Evolutionary conservation across 92 coral and sea anemone species (phyloP), one percentile per base, ranked within the genome.

Genomic region (Epizoanthus stellaris): DNA sequence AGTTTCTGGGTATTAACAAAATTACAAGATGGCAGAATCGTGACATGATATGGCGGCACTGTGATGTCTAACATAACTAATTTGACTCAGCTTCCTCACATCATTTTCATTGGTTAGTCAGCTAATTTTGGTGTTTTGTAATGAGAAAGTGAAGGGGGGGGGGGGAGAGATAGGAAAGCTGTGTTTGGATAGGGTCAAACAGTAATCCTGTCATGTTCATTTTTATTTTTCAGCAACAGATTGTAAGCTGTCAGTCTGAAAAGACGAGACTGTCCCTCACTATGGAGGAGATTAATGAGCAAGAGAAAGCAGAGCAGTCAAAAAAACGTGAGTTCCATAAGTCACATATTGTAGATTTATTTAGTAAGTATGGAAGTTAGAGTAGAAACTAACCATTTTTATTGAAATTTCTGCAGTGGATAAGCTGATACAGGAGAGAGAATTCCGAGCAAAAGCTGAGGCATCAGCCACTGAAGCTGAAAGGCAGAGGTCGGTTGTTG

Each of bases 391-490:
- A 3, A 11, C 16, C 11, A 15, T 65, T 19, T 40, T 0, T 45
- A 36, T 70, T 30, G 23, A 40, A 20, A 12, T 74, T 20, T 19
- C 66, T 77, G 19, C 82, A 93, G 98, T 90, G 87, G 96, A 94
- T 63, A 96, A 92, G 64, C 89, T 94, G 0, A 94, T 91, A 67
- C 90, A 92, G 52, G 99, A 96, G 75, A 92, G 93, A 65, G 99
- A 92, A 60, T 63, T 79, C 47, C 84, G 98, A 52, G 94, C 90
- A 4, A 94, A 88, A 62, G 95, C 98, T 0, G 99, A 96, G 47
- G 96, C 98, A 14, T 92, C 98, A 23, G 93, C 94, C 40, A 94
- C 99, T 17, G 96, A 96, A 72, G 98, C 96, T 4, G 98, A 96
- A 85, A 92, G 99, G 70, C 95, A 94, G 68, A 88, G 85, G 60